Evolutionary conservation across 2,797 vertebrate species (phyloP).

Genomic region (Coregonus ussuriensis): DNA sequence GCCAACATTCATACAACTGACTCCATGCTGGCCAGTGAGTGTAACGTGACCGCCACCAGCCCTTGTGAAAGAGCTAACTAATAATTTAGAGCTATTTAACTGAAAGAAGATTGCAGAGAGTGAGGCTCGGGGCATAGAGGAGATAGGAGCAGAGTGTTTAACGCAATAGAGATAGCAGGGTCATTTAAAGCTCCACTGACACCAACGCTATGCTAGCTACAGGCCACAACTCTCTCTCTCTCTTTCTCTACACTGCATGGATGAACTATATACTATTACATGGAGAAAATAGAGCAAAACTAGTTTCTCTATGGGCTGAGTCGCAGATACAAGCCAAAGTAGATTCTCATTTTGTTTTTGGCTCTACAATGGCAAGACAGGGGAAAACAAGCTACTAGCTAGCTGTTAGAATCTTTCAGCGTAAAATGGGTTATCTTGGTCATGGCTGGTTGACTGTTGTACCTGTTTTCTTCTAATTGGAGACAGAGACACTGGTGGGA

Average conservation of each 20-base stretch:
- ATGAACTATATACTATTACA: too few relatives aligned
- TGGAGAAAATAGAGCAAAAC: too few relatives aligned
- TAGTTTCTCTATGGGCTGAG: too few relatives aligned
- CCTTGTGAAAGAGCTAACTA: constrained; percentile 60
- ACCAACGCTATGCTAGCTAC: constrained; percentile 51
- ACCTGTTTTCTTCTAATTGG: background rate
- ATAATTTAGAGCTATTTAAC: constrained; percentile 70
- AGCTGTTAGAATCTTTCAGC: background rate
- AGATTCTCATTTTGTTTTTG: too few relatives aligned
- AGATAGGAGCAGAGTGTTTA: constrained; percentile 69
- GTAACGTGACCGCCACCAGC: constrained; percentile 34
- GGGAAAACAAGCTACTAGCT: background rate
- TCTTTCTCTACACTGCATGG: background rate
- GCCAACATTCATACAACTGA: too few relatives aligned
- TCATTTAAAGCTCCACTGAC: constrained; percentile 66
- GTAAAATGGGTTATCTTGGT: too few relatives aligned
- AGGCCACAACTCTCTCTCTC: constrained; percentile 18
- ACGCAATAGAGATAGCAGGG: constrained; percentile 63
- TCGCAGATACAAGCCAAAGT: too few relatives aligned
- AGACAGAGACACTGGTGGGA: background rate
- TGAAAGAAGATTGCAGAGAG: constrained; percentile 60
- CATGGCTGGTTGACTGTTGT: too few relatives aligned
- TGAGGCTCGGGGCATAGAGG: constrained; percentile 66
- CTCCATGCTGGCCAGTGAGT: too few relatives aligned
- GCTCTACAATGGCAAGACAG: too few relatives aligned